A percentile compares a stretch with the other conserved stretches of the same genome.
Conservation (phyloP, 30 jellyfish, hydroid and myxozoan species). For the Phacellophora camtschatica region DNA sequence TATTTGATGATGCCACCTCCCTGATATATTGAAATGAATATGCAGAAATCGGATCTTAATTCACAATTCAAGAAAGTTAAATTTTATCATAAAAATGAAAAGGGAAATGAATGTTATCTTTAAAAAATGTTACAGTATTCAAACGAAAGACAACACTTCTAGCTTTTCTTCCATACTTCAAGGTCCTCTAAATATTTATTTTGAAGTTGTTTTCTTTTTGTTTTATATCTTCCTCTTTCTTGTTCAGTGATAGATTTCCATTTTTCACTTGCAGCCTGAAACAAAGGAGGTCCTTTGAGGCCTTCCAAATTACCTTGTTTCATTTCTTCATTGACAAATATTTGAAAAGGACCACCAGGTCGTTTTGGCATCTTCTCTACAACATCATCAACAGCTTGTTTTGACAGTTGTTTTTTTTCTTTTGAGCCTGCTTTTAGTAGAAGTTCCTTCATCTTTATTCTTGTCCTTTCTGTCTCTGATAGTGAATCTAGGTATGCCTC, state of each 20-base stretch:
- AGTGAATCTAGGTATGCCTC: constrained; percentile 56
- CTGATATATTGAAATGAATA: no score
- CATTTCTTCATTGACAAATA: constrained; percentile 33
- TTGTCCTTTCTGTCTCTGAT: constrained; percentile 45
- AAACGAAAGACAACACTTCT: no score
- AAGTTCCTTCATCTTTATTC: constrained; percentile 49
- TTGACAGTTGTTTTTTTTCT: constrained; percentile 44
- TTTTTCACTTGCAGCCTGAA: constrained; percentile 50
- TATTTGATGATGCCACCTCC: no score
- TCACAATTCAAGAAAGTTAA: no score
- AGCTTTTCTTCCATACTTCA: constrained; percentile 58
- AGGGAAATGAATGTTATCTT: no score
- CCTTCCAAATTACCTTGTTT: constrained; percentile 37
- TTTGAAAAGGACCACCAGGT: constrained; percentile 61
- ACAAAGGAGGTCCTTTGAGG: constrained; percentile 46
- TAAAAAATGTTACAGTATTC: no score
- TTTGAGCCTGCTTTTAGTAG: constrained; percentile 39
- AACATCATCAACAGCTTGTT: constrained; percentile 28
- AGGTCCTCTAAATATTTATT: constrained; percentile 24
- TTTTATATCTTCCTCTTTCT: neutral
- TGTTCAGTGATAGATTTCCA: constrained; percentile 34
- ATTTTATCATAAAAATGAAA: no score
- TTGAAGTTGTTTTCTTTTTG: neutral
- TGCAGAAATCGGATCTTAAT: no score
- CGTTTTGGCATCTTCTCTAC: constrained; percentile 58